Percentiles rank a stretch among this genome's conserved stretches.
These are phyloP conservation scores for Turritopsis dohrnii DNA, from an alignment of 30 jellyfish, hydroid and myxozoan genomes.

Conservation along the genomic window DNA sequence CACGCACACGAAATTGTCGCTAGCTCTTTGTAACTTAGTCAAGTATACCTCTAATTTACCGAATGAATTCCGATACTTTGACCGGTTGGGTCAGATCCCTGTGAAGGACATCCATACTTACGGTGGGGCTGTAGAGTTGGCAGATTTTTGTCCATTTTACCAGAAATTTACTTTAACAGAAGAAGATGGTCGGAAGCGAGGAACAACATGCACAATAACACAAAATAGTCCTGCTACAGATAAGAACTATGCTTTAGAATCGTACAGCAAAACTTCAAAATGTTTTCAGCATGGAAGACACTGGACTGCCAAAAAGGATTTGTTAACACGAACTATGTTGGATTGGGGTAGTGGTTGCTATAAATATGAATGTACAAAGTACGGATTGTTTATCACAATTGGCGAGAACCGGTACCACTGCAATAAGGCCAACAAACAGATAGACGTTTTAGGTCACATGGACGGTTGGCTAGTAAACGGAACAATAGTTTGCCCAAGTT, in stretches of 20 bases:
- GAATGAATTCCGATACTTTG: conserved; percentile 69
- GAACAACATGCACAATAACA: conserved; percentile 78
- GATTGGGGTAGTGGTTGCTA: conserved; percentile 98
- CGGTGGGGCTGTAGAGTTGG: conserved; percentile 95
- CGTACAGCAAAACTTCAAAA: conserved; percentile 48
- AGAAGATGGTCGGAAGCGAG: conserved; percentile 85
- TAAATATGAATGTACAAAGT: conserved; percentile 45
- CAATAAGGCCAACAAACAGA: conserved; percentile 32
- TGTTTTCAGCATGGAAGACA: conserved; percentile 93
- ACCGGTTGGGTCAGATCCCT: conserved; percentile 69
- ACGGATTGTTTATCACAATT: conserved; percentile 48
- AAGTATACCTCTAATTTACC: conserved; percentile 69
- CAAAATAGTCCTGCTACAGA: conserved; percentile 59
- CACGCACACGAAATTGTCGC: conserved; percentile 78
- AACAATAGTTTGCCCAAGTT: conserved; percentile 76
- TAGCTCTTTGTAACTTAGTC: conserved; percentile 79
- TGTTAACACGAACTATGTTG: conserved; percentile 81
- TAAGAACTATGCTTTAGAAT: conserved; percentile 75
- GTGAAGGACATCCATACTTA: conserved; percentile 74
- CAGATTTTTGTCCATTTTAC: conserved; percentile 89
- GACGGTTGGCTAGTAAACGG: conserved; percentile 83
- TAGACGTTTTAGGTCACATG: conserved; percentile 60
- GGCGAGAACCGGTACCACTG: conserved; percentile 51
- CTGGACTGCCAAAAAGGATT: conserved; percentile 85
- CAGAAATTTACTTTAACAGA: conserved; percentile 85